Conservation (phyloP, 1,140 invertebrate genomes). For the Chironomus tepperi region DNA sequence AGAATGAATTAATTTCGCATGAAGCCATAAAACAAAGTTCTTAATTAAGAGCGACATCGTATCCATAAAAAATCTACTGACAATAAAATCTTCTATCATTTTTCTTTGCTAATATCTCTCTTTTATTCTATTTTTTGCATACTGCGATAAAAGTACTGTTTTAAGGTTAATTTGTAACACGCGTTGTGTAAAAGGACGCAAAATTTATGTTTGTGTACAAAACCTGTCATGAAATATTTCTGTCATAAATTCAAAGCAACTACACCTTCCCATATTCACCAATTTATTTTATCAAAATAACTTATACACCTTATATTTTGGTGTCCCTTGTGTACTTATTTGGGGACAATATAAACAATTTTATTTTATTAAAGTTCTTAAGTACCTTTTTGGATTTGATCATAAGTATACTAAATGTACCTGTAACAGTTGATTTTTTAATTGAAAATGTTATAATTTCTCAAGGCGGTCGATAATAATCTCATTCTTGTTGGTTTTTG, state of each 20-base stretch:
- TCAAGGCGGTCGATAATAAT: too few species aligned
- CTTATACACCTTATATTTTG: not conserved
- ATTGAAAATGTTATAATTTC: too few species aligned
- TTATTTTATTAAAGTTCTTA: too few species aligned
- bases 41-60: slow-evolving; percentile 12
- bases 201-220: slow-evolving; percentile 20
- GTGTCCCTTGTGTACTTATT: too few species aligned
- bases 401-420: too few species aligned
- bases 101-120: not conserved
- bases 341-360: too few species aligned
- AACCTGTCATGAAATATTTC: slow-evolving; percentile 17
- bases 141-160: too few species aligned
- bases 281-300: slow-evolving; percentile 17
- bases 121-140: not conserved
- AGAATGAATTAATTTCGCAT: not conserved
- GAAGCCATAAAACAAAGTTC: not conserved
- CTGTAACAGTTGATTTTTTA: too few species aligned
- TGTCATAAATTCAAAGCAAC: slow-evolving; percentile 10
- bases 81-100: not conserved
- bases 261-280: slow-evolving; percentile 17
- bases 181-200: not conserved
- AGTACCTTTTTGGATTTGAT: too few species aligned
- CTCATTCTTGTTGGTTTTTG: too few species aligned
- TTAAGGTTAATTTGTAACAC: slow-evolving; percentile 15
- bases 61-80: slow-evolving; percentile 14